Conservation (phyloP, 1,140 invertebrate genomes). For the Euwallacea fornicatus region DNA sequence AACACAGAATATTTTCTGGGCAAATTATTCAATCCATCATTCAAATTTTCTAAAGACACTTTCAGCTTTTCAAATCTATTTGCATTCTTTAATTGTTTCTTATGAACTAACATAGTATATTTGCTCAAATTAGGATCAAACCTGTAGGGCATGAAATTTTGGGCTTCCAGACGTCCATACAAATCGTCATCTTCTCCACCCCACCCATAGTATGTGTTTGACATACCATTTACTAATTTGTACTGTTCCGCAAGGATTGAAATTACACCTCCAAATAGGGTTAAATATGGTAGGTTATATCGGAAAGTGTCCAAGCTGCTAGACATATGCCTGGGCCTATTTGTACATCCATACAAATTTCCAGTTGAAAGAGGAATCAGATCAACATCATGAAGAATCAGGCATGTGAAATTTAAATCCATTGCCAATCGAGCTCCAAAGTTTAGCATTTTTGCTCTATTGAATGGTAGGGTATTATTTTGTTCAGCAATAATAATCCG, state of each 20-base stretch:
- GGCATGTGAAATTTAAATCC: constrained; percentile 75
- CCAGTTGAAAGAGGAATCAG: constrained; percentile 84
- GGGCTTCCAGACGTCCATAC: constrained; percentile 61
- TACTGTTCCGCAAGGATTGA: constrained; percentile 73
- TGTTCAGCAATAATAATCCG: constrained; percentile 92
- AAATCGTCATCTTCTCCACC: constrained; percentile 92
- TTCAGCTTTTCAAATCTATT: constrained; percentile 63
- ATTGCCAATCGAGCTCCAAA: constrained; percentile 83
- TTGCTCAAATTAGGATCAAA: constrained; percentile 71
- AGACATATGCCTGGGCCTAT: constrained; percentile 87
- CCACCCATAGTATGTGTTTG: constrained; percentile 87
- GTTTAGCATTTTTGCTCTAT: constrained; percentile 92
- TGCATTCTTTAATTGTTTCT: constrained; percentile 54
- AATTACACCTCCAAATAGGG: constrained; percentile 76
- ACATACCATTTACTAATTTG: constrained; percentile 86
- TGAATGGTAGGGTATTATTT: constrained; percentile 75
- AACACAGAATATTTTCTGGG: constrained; percentile 42
- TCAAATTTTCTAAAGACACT: constrained; percentile 59
- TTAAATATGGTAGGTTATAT: constrained; percentile 75
- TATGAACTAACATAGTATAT: constrained; percentile 78
- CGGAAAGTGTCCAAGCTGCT: constrained; percentile 88
- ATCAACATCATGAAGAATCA: constrained; percentile 95
- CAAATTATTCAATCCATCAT: constrained; percentile 68
- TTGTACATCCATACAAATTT: constrained; percentile 90
- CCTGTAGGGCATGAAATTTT: constrained; percentile 63